phyloP scores from a whole-genome alignment of 92 coral and sea anemone species.

The Desmophyllum pertusum region DNA sequence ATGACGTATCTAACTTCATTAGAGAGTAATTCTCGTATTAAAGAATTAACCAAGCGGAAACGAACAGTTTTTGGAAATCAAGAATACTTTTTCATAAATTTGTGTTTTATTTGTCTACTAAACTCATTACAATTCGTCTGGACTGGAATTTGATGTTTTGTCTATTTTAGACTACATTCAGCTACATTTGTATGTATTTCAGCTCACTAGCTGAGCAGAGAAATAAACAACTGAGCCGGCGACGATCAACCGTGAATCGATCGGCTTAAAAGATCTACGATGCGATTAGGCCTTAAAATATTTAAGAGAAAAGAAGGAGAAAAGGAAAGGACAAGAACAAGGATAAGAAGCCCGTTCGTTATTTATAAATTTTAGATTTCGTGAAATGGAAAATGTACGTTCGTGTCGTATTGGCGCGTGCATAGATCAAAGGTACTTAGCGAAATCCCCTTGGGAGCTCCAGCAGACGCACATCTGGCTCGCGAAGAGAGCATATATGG shows the following conservation, averaged over 20 bases:
- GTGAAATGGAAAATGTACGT: neutral
- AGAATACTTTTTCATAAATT: neutral
- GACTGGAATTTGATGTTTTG: neutral
- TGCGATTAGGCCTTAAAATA: neutral
- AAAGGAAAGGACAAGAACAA: neutral
- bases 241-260: neutral
- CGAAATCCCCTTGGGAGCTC: slow-evolving; percentile 31
- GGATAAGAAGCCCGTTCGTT: no score
- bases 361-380: neutral
- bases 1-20: slow-evolving; percentile 12
- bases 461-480: slow-evolving; percentile 31
- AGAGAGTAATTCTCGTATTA: neutral
- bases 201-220: neutral
- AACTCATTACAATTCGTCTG: neutral
- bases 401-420: slow-evolving; percentile 40
- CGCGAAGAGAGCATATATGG: neutral
- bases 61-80: neutral
- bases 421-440: slow-evolving; percentile 21
- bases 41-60: neutral
- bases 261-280: neutral
- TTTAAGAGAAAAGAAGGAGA: neutral
- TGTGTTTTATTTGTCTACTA: neutral
- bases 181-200: neutral
- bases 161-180: neutral
- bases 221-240: neutral